Percentiles rank a stretch among this genome's conserved stretches.
Evolutionary conservation across 2,797 vertebrate species (phyloP).

Genomic region (Eulemur coronatus): DNA sequence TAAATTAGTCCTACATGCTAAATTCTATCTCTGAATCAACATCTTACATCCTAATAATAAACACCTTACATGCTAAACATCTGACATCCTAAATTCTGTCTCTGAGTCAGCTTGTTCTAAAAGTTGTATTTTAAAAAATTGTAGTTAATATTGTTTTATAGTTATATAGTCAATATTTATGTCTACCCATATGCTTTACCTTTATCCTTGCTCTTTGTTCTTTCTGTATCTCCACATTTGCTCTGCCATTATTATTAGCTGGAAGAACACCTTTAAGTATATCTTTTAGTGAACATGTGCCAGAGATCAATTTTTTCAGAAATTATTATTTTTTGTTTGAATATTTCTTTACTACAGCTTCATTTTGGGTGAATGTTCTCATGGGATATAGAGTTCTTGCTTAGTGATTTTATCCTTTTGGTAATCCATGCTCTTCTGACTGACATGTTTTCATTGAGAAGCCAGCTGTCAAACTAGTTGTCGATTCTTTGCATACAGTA

Average conservation of each 20-base stretch:
- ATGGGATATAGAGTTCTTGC: background rate
- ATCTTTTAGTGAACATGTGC: background rate
- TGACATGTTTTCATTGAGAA: background rate
- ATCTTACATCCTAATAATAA: too few species aligned
- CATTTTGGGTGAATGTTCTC: background rate
- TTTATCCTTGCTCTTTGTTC: background rate
- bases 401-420: background rate
- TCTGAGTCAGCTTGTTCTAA: background rate
- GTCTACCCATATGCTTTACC: background rate
- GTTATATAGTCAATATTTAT: background rate
- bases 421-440: background rate
- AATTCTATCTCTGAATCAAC: background rate
- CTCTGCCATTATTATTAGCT: background rate
- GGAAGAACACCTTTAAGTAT: background rate
- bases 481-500: too few species aligned
- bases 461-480: background rate
- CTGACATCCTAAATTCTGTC: too few species aligned
- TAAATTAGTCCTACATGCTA: background rate
- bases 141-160: background rate
- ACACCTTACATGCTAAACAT: too few species aligned
- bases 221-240: background rate
- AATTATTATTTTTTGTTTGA: background rate
- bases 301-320: background rate
- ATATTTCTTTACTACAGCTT: background rate
- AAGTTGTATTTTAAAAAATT: background rate